Percentiles rank a stretch among this genome's conserved stretches.
These are phyloP conservation scores for Pseudochromis fuscus DNA, from an alignment of 2,797 vertebrate genomes.

Conservation along the genomic window DNA sequence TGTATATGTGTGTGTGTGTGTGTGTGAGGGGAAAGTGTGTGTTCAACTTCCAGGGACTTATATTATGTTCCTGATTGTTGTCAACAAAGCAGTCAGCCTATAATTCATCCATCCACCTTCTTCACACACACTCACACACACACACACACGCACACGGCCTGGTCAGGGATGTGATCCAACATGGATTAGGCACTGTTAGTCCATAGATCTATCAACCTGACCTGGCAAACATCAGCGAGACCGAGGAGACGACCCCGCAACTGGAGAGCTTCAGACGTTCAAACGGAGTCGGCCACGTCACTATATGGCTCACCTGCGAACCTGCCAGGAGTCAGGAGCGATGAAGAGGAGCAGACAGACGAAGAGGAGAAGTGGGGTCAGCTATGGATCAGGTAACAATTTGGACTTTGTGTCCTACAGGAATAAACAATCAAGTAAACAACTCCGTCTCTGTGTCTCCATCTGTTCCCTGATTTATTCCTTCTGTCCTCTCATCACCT, in stretches of 20 bases:
- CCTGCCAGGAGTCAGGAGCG: conserved; percentile 51
- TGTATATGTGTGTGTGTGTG: conserved; percentile 13
- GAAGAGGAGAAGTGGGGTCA: conserved; percentile 26
- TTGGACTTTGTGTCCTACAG: conserved; percentile 33
- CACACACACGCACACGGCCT: not conserved
- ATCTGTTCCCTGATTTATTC: conserved; percentile 21
- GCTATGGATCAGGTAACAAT: conserved; percentile 44
- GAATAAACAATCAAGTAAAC: conserved; percentile 46
- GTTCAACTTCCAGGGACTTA: conserved; percentile 8
- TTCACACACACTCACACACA: not conserved
- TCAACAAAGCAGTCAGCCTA: conserved; percentile 18
- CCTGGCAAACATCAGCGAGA: conserved; percentile 25
- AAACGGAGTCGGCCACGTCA: conserved; percentile 45
- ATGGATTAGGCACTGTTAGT: not conserved
- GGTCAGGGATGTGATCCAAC: not conserved
- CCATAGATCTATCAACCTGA: conserved; percentile 23
- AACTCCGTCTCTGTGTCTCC: conserved; percentile 13
- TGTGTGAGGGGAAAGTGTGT: not conserved
- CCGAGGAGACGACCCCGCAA: conserved; percentile 5
- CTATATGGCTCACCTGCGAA: conserved; percentile 22
- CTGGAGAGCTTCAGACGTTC: conserved; percentile 18
- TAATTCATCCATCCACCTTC: not conserved
- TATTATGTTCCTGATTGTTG: conserved; percentile 27
- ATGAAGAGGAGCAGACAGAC: conserved; percentile 22
- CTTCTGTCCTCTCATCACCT: conserved; percentile 1